A percentile compares a stretch with the other conserved stretches of the same genome.
Conservation (phyloP, 2,888 invertebrate species). For the Polia nebulosa region DNA sequence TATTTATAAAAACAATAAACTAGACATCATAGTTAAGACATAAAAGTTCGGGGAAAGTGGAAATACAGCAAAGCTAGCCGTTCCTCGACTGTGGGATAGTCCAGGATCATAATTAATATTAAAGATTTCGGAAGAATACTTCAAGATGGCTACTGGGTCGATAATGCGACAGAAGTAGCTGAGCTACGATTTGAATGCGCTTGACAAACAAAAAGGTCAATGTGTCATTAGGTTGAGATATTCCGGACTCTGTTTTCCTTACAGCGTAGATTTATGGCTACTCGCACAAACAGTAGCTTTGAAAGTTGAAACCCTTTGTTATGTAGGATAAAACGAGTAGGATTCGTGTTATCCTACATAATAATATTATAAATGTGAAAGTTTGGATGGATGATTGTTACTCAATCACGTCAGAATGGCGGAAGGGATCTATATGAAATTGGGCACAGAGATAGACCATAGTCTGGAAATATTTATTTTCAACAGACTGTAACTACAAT, state of each 20-base stretch:
- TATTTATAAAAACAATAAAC: neutral
- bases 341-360: too few species aligned
- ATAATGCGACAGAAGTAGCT: conserved; percentile 15
- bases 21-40: neutral
- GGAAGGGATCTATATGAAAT: too few species aligned
- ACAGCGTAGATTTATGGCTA: conserved; percentile 18
- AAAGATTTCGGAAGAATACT: neutral
- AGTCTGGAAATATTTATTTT: too few species aligned
- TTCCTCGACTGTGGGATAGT: neutral
- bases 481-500: too few species aligned
- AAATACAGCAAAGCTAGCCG: neutral
- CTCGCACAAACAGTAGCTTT: too few species aligned
- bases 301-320: conserved; percentile 5
- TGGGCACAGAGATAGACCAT: too few species aligned
- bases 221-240: conserved; percentile 9
- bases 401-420: too few species aligned
- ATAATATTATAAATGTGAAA: too few species aligned
- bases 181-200: conserved; percentile 23
- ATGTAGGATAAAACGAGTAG: neutral
- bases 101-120: neutral
- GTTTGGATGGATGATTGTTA: too few species aligned
- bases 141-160: neutral
- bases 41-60: neutral
- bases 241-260: conserved; percentile 24
- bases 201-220: conserved; percentile 20